A percentile compares a stretch with the other conserved stretches of the same genome.
Conservation (phyloP, 2,113 vertebrate genomes). For the Eudyptes chrysolophus region DNA sequence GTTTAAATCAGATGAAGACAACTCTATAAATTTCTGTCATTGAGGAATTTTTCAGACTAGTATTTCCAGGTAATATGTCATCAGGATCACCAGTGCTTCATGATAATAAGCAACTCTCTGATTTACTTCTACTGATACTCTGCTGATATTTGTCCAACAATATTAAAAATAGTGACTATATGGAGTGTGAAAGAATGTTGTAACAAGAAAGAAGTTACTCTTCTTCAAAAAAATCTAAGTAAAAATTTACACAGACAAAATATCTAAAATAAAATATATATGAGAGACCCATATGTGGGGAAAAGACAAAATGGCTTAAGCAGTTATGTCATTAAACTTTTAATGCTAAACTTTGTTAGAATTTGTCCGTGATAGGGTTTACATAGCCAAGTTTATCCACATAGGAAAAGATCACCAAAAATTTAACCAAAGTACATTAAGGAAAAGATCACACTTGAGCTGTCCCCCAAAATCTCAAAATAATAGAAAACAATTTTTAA, state of each 20-base stretch:
- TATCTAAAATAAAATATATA: neutral
- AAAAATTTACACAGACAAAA: neutral
- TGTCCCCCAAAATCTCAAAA: neutral
- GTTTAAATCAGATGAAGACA: neutral
- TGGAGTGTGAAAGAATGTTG: neutral
- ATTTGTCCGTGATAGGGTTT: neutral
- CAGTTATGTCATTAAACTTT: neutral
- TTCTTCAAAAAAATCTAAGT: neutral
- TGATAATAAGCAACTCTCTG: neutral
- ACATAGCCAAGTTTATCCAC: neutral
- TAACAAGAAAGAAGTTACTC: neutral
- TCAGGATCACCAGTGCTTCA: neutral
- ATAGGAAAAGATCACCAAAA: neutral
- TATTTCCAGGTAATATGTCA: neutral
- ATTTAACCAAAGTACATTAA: neutral
- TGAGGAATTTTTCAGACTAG: neutral
- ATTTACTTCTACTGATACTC: neutral
- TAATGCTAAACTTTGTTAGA: neutral
- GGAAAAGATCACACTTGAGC: neutral
- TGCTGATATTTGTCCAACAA: neutral
- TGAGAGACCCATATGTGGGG: neutral
- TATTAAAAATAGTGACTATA: neutral
- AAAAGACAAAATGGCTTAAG: neutral
- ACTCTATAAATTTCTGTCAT: neutral
- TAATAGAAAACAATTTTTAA: neutral